Evolutionary conservation across 2,888 invertebrate genomes (phyloP).

Genomic region (Dryadula phaetusa): DNA sequence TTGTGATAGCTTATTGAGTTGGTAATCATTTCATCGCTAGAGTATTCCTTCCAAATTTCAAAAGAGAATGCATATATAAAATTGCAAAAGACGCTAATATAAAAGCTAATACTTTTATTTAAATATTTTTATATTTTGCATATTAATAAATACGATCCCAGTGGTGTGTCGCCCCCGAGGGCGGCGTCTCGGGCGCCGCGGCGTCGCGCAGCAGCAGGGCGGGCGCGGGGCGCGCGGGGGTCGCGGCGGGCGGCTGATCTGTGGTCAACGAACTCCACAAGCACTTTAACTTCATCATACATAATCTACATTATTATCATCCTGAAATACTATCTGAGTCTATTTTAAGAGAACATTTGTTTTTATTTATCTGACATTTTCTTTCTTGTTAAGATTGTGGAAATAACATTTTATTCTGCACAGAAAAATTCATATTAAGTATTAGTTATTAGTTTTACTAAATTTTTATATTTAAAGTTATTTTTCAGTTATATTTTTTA

Average conservation of each 20-base stretch:
- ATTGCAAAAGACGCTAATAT: background rate
- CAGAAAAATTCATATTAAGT: too few relatives aligned
- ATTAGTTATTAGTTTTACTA: too few relatives aligned
- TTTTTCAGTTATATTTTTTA: too few relatives aligned
- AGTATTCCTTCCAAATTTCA: too few relatives aligned
- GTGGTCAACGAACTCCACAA: constrained; percentile 11
- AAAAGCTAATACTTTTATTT: background rate
- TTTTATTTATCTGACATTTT: background rate
- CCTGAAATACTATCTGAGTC: background rate
- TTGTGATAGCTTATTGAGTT: too few relatives aligned
- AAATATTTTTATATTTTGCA: background rate
- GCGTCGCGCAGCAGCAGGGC: constrained; percentile 17
- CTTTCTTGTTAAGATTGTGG: too few relatives aligned
- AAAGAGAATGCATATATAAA: background rate
- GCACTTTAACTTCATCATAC: background rate
- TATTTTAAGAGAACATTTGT: background rate
- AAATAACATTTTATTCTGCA: too few relatives aligned
- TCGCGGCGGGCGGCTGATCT: background rate
- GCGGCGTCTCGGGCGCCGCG: constrained; percentile 16
- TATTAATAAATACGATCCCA: background rate
- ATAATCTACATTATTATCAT: background rate
- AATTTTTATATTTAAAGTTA: too few relatives aligned
- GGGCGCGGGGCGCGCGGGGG: background rate
- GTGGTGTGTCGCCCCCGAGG: constrained; percentile 4
- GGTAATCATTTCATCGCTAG: too few relatives aligned